These are phyloP conservation scores for Scolopax rusticola DNA, from an alignment of 2,797 vertebrate genomes.

Conservation along the genomic window DNA sequence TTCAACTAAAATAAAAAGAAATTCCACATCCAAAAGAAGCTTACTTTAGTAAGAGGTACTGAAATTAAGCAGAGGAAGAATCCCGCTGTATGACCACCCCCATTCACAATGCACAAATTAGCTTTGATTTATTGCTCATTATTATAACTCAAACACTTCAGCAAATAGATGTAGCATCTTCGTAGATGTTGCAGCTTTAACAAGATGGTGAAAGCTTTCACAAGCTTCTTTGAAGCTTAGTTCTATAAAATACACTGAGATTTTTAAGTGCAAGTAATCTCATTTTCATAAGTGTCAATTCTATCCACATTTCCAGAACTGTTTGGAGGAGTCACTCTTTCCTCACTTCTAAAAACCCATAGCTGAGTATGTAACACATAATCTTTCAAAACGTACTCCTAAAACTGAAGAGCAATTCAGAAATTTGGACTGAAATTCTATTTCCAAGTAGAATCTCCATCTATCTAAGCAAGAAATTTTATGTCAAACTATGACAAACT, in stretches of 20 bases:
- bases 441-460: background rate
- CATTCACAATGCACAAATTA: background rate
- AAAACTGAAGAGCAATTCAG: background rate
- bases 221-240: background rate
- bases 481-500: background rate
- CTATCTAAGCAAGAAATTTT: background rate
- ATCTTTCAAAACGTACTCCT: background rate
- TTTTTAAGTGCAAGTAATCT: background rate
- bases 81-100: background rate
- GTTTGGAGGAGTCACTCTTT: background rate
- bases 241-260: background rate
- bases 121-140: background rate
- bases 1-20: background rate
- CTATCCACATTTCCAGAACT: background rate
- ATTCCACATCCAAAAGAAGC: background rate
- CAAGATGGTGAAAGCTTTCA: background rate
- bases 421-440: background rate
- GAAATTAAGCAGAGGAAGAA: background rate
- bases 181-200: background rate
- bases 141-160: background rate
- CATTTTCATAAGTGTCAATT: background rate
- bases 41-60: background rate
- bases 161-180: background rate
- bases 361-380: background rate
- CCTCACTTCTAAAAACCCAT: background rate